Evolutionary conservation across 53 echinoderm and acorn worm species (phyloP), one percentile per base, ranked within the genome.

Genomic region (Crossaster papposus): DNA sequence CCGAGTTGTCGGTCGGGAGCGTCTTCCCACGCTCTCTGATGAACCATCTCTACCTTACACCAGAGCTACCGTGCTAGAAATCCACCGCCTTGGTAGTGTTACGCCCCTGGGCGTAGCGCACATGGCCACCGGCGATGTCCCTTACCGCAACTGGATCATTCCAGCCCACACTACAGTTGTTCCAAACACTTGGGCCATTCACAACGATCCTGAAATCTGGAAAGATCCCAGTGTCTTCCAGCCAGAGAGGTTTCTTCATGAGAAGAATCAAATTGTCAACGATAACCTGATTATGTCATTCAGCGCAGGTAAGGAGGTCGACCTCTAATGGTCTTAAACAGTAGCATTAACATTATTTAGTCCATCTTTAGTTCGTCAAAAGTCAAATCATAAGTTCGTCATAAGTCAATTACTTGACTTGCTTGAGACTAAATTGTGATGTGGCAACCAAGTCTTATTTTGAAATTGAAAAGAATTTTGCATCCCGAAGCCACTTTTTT

Each of bases 131-230:
- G 22, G 20, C 1, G 89, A 89, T 33, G 30, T 71, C 0, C 31
- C 54, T 2, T 35, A 55, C 33, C 2, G 23, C 1, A 81, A 81
- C 4, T 89, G 64, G 38, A 89, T 70, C 44, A 89, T 89, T 15
- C 89, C 81, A 35, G 81, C 79, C 4, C 38, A 51, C 2, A 68
- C 89, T 22, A 35, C 68, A n/a, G 81, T 89, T 9, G 44, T 89
- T 32, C 70, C 89, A 1, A 89, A 89, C 54, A 54, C 72, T 4
- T 89, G 89, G 89, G 79, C 89, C 33, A 81, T 81, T 32, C 89
- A 79, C 32, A 36, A 89, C 71, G 63, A 89, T n/a, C 80, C 89
- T 22, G 51, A 81, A 26, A 65, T 89, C 44, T 88, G 88, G 88
- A 77, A 73, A 33, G 77, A 88, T 30, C 88, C 88, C 31, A 30